These are phyloP conservation scores for Nicator chloris DNA, from an alignment of 2,113 vertebrate species.

Conservation along the genomic window DNA sequence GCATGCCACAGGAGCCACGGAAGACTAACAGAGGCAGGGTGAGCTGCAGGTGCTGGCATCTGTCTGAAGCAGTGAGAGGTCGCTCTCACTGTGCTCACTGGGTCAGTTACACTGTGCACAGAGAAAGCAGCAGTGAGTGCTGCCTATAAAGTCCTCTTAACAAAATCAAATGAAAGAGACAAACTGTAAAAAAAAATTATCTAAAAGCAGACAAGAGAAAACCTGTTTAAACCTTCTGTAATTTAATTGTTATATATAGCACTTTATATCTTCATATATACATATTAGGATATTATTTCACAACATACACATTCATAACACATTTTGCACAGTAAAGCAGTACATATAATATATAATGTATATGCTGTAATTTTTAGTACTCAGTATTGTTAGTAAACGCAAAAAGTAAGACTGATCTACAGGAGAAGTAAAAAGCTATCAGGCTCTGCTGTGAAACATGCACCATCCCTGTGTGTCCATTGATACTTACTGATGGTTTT, in stretches of 20 bases:
- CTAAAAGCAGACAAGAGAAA: background rate
- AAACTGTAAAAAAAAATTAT: background rate
- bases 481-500: background rate
- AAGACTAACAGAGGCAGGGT: background rate
- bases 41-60: background rate
- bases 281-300: background rate
- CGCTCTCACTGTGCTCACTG: accelerated
- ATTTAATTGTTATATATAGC: background rate
- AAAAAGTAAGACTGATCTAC: background rate
- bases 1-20: background rate
- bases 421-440: background rate
- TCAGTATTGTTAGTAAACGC: background rate
- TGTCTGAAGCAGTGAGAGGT: background rate
- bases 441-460: background rate
- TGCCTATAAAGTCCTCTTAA: background rate
- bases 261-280: background rate
- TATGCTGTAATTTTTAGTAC: background rate
- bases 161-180: background rate
- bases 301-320: background rate
- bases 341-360: background rate
- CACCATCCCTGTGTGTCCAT: background rate
- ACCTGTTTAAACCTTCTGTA: background rate
- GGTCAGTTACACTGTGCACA: background rate
- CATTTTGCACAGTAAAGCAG: background rate
- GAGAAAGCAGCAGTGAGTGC: background rate